A percentile compares a stretch with the other conserved stretches of the same genome.
phyloP scores from a whole-genome alignment of 1,140 invertebrate species.

The Platorchestia sp. region DNA sequence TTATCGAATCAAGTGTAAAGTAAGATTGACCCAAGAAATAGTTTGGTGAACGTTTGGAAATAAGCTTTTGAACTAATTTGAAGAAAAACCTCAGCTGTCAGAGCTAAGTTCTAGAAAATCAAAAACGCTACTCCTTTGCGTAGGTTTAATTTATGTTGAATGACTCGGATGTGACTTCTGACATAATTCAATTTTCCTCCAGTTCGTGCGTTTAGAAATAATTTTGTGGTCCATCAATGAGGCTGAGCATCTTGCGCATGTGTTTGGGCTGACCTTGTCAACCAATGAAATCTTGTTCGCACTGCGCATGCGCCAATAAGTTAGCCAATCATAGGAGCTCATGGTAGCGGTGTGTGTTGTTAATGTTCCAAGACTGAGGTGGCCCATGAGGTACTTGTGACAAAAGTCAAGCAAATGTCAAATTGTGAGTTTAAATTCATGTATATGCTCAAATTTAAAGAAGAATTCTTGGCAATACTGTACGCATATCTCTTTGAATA shows the following conservation, averaged over 20 bases:
- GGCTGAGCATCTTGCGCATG: background rate
- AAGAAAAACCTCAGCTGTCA: no score
- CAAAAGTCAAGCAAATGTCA: background rate
- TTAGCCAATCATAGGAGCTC: background rate
- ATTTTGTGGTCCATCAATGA: background rate
- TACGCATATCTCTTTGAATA: background rate
- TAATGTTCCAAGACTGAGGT: background rate
- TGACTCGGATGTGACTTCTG: no score
- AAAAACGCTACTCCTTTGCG: no score
- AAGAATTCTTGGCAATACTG: background rate
- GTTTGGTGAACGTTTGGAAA: no score
- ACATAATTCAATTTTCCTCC: no score
- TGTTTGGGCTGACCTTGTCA: background rate
- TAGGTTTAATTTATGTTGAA: no score
- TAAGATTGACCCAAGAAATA: no score
- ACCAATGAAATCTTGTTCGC: background rate
- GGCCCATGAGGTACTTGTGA: background rate
- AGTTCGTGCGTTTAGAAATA: background rate
- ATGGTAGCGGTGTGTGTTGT: background rate
- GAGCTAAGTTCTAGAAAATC: no score
- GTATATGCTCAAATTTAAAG: background rate
- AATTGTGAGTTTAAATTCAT: background rate
- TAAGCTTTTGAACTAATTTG: no score
- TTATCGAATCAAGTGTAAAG: no score
- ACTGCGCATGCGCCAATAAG: background rate